phyloP scores from a whole-genome alignment of 1,140 invertebrate species.

The Hormaphis cornu region DNA sequence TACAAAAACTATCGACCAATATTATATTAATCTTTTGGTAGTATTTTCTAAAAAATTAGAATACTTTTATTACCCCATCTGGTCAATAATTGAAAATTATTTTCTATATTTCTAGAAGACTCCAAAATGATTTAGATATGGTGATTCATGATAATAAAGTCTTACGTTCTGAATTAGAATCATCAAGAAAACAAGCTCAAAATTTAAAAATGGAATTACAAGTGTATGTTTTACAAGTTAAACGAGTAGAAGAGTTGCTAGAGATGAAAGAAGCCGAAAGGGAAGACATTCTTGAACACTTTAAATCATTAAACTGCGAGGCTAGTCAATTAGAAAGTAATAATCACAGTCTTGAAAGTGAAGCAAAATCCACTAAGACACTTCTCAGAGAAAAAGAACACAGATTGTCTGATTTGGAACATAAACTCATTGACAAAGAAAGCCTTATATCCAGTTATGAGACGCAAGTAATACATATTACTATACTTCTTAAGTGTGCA shows the following conservation, averaged over 20 bases:
- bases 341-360: slow-evolving; percentile 60
- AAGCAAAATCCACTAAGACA: slow-evolving; percentile 53
- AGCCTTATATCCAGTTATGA: slow-evolving; percentile 48
- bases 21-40: too few relatives aligned
- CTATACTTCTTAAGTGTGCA: too few relatives aligned
- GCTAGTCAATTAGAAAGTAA: slow-evolving; percentile 59
- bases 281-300: slow-evolving; percentile 61
- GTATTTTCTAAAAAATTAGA: neutral
- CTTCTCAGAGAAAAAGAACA: slow-evolving; percentile 47
- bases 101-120: slow-evolving; percentile 40
- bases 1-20: too few relatives aligned
- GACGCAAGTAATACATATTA: slow-evolving; percentile 44
- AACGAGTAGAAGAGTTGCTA: slow-evolving; percentile 54
- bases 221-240: slow-evolving; percentile 61
- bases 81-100: neutral
- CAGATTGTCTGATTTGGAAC: slow-evolving; percentile 47
- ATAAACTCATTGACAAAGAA: slow-evolving; percentile 46
- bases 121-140: slow-evolving; percentile 55
- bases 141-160: slow-evolving; percentile 46
- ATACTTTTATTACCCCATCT: neutral
- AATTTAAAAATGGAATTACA: slow-evolving; percentile 59
- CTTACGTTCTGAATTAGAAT: slow-evolving; percentile 52
- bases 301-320: slow-evolving; percentile 57
- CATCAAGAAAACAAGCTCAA: slow-evolving; percentile 52
- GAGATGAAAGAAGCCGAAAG: slow-evolving; percentile 55